A percentile compares a stretch with the other conserved stretches of the same genome.
Evolutionary conservation across 1,140 invertebrate genomes (phyloP).

Genomic region (Neodiprion pinetum): DNA sequence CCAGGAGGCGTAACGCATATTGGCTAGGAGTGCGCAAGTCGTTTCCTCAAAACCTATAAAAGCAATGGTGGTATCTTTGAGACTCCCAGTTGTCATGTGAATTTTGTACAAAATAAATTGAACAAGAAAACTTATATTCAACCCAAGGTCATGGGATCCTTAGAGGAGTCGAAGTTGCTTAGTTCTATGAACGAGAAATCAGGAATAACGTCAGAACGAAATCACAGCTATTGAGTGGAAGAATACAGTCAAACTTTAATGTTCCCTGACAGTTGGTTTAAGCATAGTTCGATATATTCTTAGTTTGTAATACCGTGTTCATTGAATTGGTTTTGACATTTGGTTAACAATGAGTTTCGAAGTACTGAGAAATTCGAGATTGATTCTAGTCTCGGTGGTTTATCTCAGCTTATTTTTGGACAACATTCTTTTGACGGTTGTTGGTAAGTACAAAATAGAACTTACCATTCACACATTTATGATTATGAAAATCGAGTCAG

Average conservation of each 20-base stretch:
- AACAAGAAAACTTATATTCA: too few relatives aligned
- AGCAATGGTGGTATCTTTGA: conserved; percentile 26
- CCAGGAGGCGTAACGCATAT: neutral
- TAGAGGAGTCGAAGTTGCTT: too few relatives aligned
- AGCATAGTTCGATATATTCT: neutral
- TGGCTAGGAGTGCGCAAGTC: conserved; percentile 33
- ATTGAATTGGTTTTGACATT: neutral
- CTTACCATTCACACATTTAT: neutral
- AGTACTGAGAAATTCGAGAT: conserved; percentile 44
- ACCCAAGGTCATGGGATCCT: too few relatives aligned
- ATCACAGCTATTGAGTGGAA: neutral
- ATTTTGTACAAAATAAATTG: neutral
- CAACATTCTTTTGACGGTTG: conserved; percentile 79
- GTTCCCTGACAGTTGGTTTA: neutral
- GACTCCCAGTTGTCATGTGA: neutral
- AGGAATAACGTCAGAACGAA: too few relatives aligned
- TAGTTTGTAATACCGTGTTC: neutral
- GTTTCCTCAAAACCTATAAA: conserved; percentile 46
- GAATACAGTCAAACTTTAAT: neutral
- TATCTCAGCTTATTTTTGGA: conserved; percentile 76
- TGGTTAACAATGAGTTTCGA: conserved; percentile 23
- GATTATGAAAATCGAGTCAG: neutral
- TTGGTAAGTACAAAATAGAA: conserved; percentile 67
- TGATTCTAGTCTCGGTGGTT: conserved; percentile 65
- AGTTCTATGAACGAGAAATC: too few relatives aligned